phyloP scores from a whole-genome alignment of 2,113 vertebrate genomes.

The Rana temporaria region DNA sequence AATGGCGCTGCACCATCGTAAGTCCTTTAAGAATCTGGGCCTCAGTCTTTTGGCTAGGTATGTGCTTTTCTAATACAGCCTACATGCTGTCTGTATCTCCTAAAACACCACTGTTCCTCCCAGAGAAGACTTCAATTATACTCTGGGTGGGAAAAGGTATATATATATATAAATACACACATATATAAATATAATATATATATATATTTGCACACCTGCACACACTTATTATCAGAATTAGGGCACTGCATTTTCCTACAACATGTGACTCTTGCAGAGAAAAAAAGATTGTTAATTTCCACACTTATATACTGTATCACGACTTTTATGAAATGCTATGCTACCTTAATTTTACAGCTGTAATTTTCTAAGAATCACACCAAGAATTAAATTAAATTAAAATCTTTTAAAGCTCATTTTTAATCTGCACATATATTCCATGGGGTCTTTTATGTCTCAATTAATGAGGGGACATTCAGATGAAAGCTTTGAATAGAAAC shows the following conservation, averaged over 20 bases:
- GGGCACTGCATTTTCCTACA: not conserved
- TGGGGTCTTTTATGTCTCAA: conserved; percentile 65
- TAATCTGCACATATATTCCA: conserved; percentile 75
- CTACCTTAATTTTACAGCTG: conserved; percentile 66
- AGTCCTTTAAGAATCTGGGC: no score
- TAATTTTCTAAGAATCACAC: conserved; percentile 72
- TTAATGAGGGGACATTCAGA: conserved; percentile 74
- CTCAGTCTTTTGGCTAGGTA: no score
- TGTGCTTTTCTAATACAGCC: no score
- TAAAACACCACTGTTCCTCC: no score
- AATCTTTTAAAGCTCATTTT: conserved; percentile 71
- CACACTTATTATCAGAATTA: no score
- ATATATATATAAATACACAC: no score
- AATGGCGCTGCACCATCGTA: no score
- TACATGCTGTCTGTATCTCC: no score
- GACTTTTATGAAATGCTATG: conserved; percentile 45
- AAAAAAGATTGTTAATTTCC: not conserved
- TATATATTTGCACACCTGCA: no score
- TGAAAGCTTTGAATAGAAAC: conserved; percentile 67
- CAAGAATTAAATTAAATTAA: conserved; percentile 78
- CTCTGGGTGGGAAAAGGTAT: no score
- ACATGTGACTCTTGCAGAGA: not conserved
- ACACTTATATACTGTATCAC: not conserved
- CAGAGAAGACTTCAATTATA: no score
- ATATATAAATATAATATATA: no score